Evolutionary conservation across 2,113 vertebrate genomes (phyloP).

Genomic region (Apteryx owenii): DNA sequence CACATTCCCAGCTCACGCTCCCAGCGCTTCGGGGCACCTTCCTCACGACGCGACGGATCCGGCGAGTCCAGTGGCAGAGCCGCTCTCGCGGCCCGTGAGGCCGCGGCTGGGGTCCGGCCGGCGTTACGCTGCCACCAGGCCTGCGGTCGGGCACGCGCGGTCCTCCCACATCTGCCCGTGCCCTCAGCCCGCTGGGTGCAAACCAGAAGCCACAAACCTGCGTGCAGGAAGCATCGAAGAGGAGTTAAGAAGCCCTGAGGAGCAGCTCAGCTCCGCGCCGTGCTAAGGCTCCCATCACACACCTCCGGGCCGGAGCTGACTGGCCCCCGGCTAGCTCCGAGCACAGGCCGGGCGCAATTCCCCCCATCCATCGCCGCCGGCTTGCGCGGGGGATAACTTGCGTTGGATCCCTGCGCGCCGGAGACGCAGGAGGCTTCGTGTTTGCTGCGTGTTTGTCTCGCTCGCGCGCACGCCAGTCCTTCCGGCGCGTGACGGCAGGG

Average conservation of each 20-base stretch:
- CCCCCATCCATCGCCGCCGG: rapidly evolving
- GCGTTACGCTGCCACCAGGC: rapidly evolving
- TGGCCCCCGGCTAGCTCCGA: background rate
- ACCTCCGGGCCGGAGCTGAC: background rate
- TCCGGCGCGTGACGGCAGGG: background rate
- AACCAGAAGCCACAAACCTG: conserved; percentile 11
- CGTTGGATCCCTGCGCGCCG: background rate
- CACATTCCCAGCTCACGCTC: rapidly evolving
- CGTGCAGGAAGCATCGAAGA: conserved; percentile 35
- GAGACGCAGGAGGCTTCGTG: rapidly evolving
- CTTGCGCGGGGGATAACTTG: background rate
- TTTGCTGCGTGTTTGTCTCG: background rate
- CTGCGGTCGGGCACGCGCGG: background rate
- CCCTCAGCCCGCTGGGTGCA: background rate
- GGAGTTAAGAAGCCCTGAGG: background rate
- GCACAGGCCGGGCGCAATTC: background rate
- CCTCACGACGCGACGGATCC: background rate
- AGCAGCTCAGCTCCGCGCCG: background rate
- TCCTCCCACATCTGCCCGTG: rapidly evolving
- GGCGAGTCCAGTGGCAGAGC: rapidly evolving
- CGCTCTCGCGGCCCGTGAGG: rapidly evolving
- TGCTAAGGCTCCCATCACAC: background rate
- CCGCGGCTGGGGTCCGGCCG: background rate
- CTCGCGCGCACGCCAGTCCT: background rate
- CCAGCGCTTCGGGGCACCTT: rapidly evolving